Evolutionary conservation across 2,888 invertebrate species (phyloP), one percentile per base, ranked within the genome.

Genomic region (Melipona bicolor): DNA sequence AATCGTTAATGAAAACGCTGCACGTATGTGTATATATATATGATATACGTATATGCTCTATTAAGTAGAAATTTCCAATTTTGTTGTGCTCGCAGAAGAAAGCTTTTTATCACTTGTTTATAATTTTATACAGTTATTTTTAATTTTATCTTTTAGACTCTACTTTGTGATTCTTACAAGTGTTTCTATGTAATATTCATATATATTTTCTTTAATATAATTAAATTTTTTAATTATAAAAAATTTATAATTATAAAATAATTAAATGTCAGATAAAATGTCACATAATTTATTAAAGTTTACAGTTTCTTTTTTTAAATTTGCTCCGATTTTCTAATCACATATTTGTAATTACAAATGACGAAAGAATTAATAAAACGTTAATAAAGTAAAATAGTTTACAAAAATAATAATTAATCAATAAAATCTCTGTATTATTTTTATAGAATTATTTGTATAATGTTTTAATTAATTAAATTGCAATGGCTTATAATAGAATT

Each of bases 1-100:
- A 88, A 86, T 61, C 6, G n/a, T 56, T 80, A 75, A 82, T 80
- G 32, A 64, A 70, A 36, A 17, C 6, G 17, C 69, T 62, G 24
- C n/a, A 59, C 36, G 19, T 64, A 43, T 43, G 9, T 36, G 5
- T 36, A 36, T 36, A 36, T 27, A 27, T 27, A 1, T 32, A 4
- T 32, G 32, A 36, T 36, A 32, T 32, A 32, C 32, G 3, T 56
- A 13, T 56, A 56, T 56, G n/a, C 17, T 24, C 17, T 19, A 13
- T 4, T 36, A 52, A 3, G 13, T 49, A 32, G 21, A 27, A 50
- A 69, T 61, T n/a, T 50, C 50, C 36, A 61, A 71, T 52, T 15
- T 21, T 64, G 32, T 32, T 21, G 21, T 36, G 21, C 21, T 32
- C 13, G 13, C 13, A 36, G 36, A 21, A 64, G 4, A 32, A 36